These are phyloP conservation scores for Eupeodes corollae DNA, from an alignment of 1,140 invertebrate species.

Conservation along the genomic window DNA sequence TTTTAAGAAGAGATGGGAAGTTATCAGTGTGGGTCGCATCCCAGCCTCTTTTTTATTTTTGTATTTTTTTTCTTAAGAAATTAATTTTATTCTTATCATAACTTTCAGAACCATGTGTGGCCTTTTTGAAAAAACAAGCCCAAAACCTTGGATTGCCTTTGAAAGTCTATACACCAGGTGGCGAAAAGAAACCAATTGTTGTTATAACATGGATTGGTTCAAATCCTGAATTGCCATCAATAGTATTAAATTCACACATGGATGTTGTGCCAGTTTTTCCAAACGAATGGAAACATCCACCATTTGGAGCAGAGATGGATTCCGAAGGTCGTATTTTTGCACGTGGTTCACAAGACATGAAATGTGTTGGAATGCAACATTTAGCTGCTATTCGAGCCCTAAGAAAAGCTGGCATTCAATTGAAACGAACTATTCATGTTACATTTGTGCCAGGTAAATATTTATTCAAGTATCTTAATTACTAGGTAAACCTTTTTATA, in stretches of 20 bases:
- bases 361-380: slow-evolving; percentile 14
- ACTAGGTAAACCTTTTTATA: no score
- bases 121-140: slow-evolving; percentile 51
- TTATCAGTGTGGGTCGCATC: no score
- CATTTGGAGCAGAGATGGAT: slow-evolving; percentile 60
- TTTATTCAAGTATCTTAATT: no score
- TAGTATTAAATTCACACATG: slow-evolving; percentile 71
- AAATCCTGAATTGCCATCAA: slow-evolving; percentile 47
- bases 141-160: slow-evolving; percentile 45
- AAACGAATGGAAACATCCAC: slow-evolving; percentile 45
- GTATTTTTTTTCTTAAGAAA: not conserved
- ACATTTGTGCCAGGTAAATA: slow-evolving; percentile 70
- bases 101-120: slow-evolving; percentile 27
- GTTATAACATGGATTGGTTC: slow-evolving; percentile 59
- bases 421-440: slow-evolving; percentile 56
- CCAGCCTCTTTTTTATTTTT: not conserved
- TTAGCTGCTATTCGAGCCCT: slow-evolving; percentile 60
- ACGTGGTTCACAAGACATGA: slow-evolving; percentile 56
- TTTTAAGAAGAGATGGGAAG: no score
- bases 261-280: slow-evolving; percentile 71
- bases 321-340: slow-evolving; percentile 63
- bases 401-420: slow-evolving; percentile 41
- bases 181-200: slow-evolving; percentile 49
- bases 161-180: slow-evolving; percentile 30
- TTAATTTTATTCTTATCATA: no score